Evolutionary conservation across 2,888 invertebrate species (phyloP), one percentile per base, ranked within the genome.

Genomic region (Apodemia duryi): DNA sequence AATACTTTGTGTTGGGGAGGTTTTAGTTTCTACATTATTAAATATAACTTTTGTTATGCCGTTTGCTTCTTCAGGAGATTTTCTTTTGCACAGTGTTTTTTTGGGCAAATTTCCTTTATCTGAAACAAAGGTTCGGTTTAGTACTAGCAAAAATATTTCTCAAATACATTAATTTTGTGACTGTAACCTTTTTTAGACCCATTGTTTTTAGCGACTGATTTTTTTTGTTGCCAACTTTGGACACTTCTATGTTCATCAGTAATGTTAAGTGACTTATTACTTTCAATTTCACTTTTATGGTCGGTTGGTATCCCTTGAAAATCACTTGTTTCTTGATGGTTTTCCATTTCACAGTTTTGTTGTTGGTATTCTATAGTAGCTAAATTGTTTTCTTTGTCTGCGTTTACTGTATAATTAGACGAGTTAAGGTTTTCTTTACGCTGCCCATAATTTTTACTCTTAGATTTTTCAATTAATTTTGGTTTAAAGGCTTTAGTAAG

Each of bases 21-120:
- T 32, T 65, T 61, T 51, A 52, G 28, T 51, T 6, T 46, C 52
- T 41, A 72, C 74, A 67, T 79, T 81, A 67, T 72, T 76, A 21
- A 80, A 69, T 66, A 78, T 71, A 1, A 78, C 76, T 74, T 77
- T 81, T 6, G 79, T 80, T 69, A 81, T 79, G 21, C 77, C 78
- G 63, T 75, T 78, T 6, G 76, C 54, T 65, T 74, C 75, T 52
- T 73, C 71, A 63, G 64, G 46, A 10, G 70, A 68, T 49, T 73
- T 60, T 52, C 21, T 32, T 21, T 7, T 13, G 51, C n/a, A 6
- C 2, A 7, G 6, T 7, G 2, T n/a, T 51, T 51, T n/a, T n/a
- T 51, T 51, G 6, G 51, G 49, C 5, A 51, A 51, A 21, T 21
- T 51, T 51, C n/a, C 49, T 21, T 51, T n/a, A 51, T 51, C 49